These are phyloP conservation scores for Chaetops frenatus DNA, from an alignment of 2,113 vertebrate species.

Conservation along the genomic window DNA sequence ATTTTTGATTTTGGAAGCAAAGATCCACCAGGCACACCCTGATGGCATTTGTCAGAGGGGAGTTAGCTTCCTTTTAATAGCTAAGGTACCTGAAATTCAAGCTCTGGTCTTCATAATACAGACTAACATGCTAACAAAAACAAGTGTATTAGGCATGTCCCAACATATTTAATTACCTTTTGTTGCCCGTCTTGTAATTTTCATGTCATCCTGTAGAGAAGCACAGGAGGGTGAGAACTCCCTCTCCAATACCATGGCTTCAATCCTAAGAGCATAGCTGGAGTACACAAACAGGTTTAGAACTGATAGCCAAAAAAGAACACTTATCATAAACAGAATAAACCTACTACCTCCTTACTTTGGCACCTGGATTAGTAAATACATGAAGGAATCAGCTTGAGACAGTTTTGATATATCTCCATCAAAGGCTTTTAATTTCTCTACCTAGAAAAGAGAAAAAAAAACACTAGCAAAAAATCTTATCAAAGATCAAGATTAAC, in stretches of 20 bases:
- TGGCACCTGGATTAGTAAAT: constrained; percentile 89
- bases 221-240: constrained; percentile 86
- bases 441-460: constrained; percentile 74
- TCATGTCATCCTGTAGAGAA: constrained; percentile 83
- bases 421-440: constrained; percentile 86
- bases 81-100: constrained; percentile 70
- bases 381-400: constrained; percentile 93
- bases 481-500: background rate
- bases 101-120: constrained; percentile 50
- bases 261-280: constrained; percentile 90
- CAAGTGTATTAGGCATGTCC: constrained; percentile 20
- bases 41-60: constrained; percentile 54
- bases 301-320: background rate
- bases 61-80: constrained; percentile 59
- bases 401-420: constrained; percentile 89
- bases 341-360: constrained; percentile 74
- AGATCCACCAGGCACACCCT: constrained; percentile 13
- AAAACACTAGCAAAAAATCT: background rate
- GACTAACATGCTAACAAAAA: constrained; percentile 57
- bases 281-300: constrained; percentile 46
- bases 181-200: constrained; percentile 81
- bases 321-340: background rate
- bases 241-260: constrained; percentile 92
- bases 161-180: constrained; percentile 78
- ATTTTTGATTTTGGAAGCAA: constrained; percentile 24